Percentiles rank a stretch among this genome's conserved stretches.
Evolutionary conservation across 2,888 invertebrate genomes (phyloP).

Genomic region (Helicoverpa assulta): DNA sequence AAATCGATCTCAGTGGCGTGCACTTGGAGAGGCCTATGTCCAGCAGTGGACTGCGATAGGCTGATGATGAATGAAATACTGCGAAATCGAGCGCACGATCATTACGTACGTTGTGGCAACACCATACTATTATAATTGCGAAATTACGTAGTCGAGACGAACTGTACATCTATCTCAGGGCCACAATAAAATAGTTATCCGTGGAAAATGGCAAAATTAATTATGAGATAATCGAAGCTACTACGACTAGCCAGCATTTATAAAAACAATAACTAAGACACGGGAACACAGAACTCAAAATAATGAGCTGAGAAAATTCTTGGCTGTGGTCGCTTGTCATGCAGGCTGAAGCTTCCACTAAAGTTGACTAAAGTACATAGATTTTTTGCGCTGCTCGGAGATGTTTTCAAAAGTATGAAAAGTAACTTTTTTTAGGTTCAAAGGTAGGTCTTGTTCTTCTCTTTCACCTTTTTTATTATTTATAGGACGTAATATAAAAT

Average conservation of each 20-base stretch:
- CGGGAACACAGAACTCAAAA: not conserved
- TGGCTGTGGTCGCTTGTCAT: too few relatives aligned
- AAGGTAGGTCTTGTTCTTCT: too few relatives aligned
- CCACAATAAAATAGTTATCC: conserved; percentile 28
- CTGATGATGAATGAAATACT: conserved; percentile 50
- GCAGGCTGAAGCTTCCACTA: too few relatives aligned
- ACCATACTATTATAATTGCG: conserved; percentile 47
- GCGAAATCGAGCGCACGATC: conserved; percentile 50
- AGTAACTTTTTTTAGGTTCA: too few relatives aligned
- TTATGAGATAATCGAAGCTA: conserved; percentile 13
- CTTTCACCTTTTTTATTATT: too few relatives aligned
- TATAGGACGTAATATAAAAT: too few relatives aligned
- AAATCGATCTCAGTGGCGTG: too few relatives aligned
- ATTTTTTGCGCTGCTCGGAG: too few relatives aligned
- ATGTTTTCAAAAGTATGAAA: too few relatives aligned
- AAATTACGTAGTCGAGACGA: conserved; percentile 44
- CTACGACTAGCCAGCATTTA: conserved; percentile 4
- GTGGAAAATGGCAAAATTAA: conserved; percentile 25
- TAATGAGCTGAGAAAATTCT: not conserved
- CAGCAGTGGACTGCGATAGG: too few relatives aligned
- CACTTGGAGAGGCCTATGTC: too few relatives aligned
- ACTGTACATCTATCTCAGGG: conserved; percentile 34
- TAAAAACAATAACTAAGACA: conserved; percentile 7
- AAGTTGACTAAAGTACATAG: too few relatives aligned
- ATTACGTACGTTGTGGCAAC: conserved; percentile 45